A percentile compares a stretch with the other conserved stretches of the same genome.
Conservation (phyloP, 2,113 vertebrate genomes). For the Lophius piscatorius region DNA sequence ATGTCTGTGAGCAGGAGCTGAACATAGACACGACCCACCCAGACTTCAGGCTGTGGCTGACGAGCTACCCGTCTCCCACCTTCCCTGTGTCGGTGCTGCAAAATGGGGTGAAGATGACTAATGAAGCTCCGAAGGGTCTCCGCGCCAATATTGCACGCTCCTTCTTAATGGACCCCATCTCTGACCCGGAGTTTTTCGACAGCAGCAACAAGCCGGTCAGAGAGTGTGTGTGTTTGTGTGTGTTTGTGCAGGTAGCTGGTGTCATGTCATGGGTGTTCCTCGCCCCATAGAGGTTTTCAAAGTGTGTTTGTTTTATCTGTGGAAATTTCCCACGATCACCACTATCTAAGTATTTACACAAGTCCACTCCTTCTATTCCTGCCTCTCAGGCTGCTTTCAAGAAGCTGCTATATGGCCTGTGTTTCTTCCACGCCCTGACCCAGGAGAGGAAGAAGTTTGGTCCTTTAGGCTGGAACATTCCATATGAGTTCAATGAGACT, state of each 20-base stretch:
- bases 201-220: conserved; percentile 81
- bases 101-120: conserved; percentile 96
- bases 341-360: too few species aligned
- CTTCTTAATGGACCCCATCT: conserved; percentile 89
- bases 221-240: conserved; percentile 15
- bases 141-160: conserved; percentile 90
- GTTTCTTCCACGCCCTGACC: conserved; percentile 92
- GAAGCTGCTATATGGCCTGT: conserved; percentile 90
- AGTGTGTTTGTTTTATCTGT: too few species aligned
- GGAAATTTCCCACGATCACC: too few species aligned
- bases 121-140: conserved; percentile 90
- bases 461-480: conserved; percentile 91
- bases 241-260: too few species aligned
- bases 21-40: too few species aligned
- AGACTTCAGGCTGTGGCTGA: conserved; percentile 87
- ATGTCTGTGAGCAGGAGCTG: too few species aligned
- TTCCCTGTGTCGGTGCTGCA: conserved; percentile 94
- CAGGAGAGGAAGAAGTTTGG: conserved; percentile 93
- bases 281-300: conserved; percentile 21
- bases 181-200: conserved; percentile 84
- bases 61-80: conserved; percentile 92
- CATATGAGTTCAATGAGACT: conserved; percentile 91
- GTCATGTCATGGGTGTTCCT: neutral
- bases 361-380: too few species aligned
- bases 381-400: too few species aligned